Percentiles rank a stretch among this genome's conserved stretches.
phyloP scores from a whole-genome alignment of 2,797 vertebrate genomes.

The Botia almorhae region DNA sequence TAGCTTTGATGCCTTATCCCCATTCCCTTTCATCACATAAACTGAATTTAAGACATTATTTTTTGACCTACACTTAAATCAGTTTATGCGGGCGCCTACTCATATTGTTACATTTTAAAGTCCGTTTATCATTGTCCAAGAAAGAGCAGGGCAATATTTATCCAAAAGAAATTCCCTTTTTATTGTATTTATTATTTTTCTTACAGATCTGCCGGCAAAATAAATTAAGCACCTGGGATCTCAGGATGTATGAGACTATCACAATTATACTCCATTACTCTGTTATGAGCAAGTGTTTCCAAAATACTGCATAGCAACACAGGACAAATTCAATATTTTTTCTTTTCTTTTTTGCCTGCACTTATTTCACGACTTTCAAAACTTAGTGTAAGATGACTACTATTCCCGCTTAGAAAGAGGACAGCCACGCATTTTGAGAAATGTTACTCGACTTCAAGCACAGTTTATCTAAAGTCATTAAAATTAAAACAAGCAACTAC shows the following conservation, averaged over 20 bases:
- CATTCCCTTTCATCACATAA: conserved; percentile 32
- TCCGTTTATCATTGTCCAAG: conserved; percentile 59
- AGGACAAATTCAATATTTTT: conserved; percentile 27
- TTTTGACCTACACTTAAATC: conserved; percentile 42
- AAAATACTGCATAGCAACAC: conserved; percentile 32
- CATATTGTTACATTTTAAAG: conserved; percentile 57
- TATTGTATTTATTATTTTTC: conserved; percentile 46
- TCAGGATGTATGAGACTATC: conserved; percentile 17
- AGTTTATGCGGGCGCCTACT: conserved; percentile 33
- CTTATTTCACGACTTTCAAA: conserved; percentile 42
- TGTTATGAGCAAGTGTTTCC: conserved; percentile 15
- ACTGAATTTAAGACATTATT: conserved; percentile 45
- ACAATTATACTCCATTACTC: conserved; percentile 29
- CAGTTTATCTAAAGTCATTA: conserved; percentile 69
- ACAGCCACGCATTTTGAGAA: conserved; percentile 66
- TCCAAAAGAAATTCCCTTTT: conserved; percentile 11
- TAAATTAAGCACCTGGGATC: conserved; percentile 45
- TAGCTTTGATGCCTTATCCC: conserved; percentile 21
- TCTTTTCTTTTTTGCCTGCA: conserved; percentile 11
- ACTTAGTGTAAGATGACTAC: conserved; percentile 24
- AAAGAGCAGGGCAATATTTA: conserved; percentile 38
- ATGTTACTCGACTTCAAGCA: conserved; percentile 76
- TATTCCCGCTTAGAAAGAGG: not conserved
- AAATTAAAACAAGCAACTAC: conserved; percentile 77
- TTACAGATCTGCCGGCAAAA: conserved; percentile 30